Conservation (phyloP, 2,888 invertebrate species). For the Gymnocheta viridis region DNA sequence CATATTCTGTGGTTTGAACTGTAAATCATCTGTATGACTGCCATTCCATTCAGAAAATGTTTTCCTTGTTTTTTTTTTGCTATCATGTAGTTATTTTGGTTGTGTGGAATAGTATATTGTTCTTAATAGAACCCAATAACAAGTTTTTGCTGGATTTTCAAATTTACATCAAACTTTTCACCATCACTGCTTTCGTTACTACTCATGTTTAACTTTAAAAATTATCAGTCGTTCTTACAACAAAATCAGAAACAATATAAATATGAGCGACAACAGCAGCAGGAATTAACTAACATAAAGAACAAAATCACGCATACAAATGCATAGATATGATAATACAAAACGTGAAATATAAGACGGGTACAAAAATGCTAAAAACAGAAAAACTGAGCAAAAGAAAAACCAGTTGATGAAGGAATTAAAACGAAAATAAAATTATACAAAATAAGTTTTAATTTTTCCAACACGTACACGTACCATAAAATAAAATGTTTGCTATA, state of each 20-base stretch:
- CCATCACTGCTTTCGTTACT: neutral
- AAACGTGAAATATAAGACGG: conserved; percentile 57
- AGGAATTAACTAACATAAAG: conserved; percentile 17
- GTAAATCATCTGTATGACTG: no score
- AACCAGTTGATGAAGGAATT: conserved; percentile 22
- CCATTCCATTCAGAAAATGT: no score
- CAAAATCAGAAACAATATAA: conserved; percentile 52
- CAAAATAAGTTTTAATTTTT: conserved; percentile 66
- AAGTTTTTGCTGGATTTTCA: no score
- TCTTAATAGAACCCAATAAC: no score
- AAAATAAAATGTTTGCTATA: conserved; percentile 61
- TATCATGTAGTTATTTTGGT: no score
- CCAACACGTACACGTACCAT: conserved; percentile 63
- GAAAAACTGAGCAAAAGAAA: conserved; percentile 26
- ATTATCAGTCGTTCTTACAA: conserved; percentile 54
- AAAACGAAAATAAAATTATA: conserved; percentile 25
- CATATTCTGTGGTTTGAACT: no score
- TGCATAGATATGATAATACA: conserved; percentile 33
- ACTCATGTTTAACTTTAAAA: conserved; percentile 26
- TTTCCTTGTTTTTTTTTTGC: no score
- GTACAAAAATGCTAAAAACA: conserved; percentile 31
- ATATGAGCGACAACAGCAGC: conserved; percentile 36
- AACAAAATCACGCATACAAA: neutral
- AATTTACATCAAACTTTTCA: neutral
- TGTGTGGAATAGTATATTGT: no score